Conservation (phyloP, 1,140 invertebrate genomes). For the Bombus terrestris region DNA sequence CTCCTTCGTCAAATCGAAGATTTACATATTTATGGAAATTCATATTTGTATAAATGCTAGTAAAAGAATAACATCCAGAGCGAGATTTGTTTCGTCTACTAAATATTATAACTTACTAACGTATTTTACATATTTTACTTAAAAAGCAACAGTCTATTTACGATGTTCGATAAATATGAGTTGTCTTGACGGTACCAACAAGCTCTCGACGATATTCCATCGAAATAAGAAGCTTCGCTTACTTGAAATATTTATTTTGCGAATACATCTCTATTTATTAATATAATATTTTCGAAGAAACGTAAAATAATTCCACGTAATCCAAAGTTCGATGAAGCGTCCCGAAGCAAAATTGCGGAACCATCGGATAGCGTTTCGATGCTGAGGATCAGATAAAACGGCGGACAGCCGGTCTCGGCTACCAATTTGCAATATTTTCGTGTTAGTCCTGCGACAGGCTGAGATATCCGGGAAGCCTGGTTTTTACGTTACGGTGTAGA, state of each 20-base stretch:
- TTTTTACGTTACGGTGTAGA: slow-evolving; percentile 35
- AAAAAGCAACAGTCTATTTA: no score
- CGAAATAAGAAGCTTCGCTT: background rate
- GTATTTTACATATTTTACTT: background rate
- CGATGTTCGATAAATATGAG: background rate
- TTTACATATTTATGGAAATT: slow-evolving; percentile 10
- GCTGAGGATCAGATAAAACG: slow-evolving; percentile 53
- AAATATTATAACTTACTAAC: background rate
- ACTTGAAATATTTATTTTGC: background rate
- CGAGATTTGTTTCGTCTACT: background rate
- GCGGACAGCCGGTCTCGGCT: slow-evolving; percentile 12
- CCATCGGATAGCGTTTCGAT: background rate
- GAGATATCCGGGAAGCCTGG: slow-evolving; percentile 34
- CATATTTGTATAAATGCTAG: background rate
- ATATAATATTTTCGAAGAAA: no score
- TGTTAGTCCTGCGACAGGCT: slow-evolving; percentile 58
- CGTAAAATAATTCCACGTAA: background rate
- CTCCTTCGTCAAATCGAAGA: slow-evolving; percentile 36
- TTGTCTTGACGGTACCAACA: background rate
- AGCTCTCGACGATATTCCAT: background rate
- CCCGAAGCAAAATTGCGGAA: background rate
- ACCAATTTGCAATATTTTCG: slow-evolving; percentile 75
- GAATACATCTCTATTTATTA: no score
- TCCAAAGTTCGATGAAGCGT: slow-evolving; percentile 8
- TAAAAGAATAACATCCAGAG: background rate